Conservation (phyloP, 2,888 invertebrate species). For the Ryuthela nishihirai region DNA sequence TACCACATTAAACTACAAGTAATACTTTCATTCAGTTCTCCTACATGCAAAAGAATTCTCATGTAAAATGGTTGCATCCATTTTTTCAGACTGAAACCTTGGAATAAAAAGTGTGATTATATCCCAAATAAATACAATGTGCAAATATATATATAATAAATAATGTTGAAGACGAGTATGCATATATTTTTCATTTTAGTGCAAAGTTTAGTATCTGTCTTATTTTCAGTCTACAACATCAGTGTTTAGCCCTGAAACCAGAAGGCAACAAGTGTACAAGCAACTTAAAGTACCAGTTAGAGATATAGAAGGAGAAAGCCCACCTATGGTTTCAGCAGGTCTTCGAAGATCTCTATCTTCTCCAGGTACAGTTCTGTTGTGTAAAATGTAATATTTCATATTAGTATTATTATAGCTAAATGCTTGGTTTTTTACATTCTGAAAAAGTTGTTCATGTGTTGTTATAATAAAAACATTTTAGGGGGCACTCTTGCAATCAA, state of each 20-base stretch:
- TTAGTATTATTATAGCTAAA: too few relatives aligned
- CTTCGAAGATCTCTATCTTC: constrained; percentile 21
- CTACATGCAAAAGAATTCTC: too few relatives aligned
- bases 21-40: too few relatives aligned
- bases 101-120: too few relatives aligned
- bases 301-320: background rate
- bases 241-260: constrained; percentile 12
- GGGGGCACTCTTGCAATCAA: background rate
- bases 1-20: too few relatives aligned
- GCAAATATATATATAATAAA: too few relatives aligned
- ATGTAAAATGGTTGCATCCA: too few relatives aligned
- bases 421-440: too few relatives aligned
- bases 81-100: too few relatives aligned
- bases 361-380: constrained; percentile 16
- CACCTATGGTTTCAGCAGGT: background rate
- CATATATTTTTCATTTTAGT: background rate
- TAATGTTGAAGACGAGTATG: too few relatives aligned
- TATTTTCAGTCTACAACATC: constrained; percentile 25
- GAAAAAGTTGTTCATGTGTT: background rate
- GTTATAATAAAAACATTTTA: background rate
- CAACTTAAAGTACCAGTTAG: constrained; percentile 15
- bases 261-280: constrained; percentile 16
- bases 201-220: background rate
- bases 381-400: too few relatives aligned
- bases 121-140: too few relatives aligned